A percentile compares a stretch with the other conserved stretches of the same genome.
These are phyloP conservation scores for Ophonus ardosiacus DNA, from an alignment of 2,888 invertebrate genomes.

Conservation along the genomic window DNA sequence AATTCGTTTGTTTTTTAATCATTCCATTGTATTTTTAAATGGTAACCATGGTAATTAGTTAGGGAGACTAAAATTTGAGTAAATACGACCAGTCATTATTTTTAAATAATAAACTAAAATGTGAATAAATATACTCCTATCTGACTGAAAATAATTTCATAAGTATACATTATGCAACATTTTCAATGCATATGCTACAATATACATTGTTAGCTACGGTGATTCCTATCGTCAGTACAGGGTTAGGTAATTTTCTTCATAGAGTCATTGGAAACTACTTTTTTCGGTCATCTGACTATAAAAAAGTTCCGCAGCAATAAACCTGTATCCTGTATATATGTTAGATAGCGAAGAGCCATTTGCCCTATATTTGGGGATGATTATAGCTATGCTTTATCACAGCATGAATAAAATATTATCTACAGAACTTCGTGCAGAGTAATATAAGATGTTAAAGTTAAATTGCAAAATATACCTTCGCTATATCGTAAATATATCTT, in stretches of 20 bases:
- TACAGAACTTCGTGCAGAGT: constrained; percentile 10
- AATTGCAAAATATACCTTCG: constrained; percentile 30
- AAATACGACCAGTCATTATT: too few species aligned
- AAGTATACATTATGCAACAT: too few species aligned
- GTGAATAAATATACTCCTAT: too few species aligned
- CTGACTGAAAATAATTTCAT: too few species aligned
- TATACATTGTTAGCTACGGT: background rate
- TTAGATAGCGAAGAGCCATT: constrained; percentile 11
- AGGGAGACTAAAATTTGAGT: too few species aligned
- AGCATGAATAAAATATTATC: constrained; percentile 40
- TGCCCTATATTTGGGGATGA: constrained; percentile 11
- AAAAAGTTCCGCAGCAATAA: constrained; percentile 1
- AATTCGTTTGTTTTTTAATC: too few species aligned
- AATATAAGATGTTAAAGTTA: constrained; percentile 40
- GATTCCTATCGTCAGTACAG: background rate
- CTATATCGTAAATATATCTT: constrained; percentile 37
- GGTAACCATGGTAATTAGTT: too few species aligned
- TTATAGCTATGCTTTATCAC: constrained; percentile 27
- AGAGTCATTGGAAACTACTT: constrained; percentile 22
- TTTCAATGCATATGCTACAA: too few species aligned
- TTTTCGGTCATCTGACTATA: constrained; percentile 6
- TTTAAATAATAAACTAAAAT: too few species aligned
- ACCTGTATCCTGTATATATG: background rate
- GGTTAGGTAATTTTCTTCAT: background rate
- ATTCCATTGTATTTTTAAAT: too few species aligned